Conservation (phyloP, 2,113 vertebrate genomes). For the Amblyornis subalaris region DNA sequence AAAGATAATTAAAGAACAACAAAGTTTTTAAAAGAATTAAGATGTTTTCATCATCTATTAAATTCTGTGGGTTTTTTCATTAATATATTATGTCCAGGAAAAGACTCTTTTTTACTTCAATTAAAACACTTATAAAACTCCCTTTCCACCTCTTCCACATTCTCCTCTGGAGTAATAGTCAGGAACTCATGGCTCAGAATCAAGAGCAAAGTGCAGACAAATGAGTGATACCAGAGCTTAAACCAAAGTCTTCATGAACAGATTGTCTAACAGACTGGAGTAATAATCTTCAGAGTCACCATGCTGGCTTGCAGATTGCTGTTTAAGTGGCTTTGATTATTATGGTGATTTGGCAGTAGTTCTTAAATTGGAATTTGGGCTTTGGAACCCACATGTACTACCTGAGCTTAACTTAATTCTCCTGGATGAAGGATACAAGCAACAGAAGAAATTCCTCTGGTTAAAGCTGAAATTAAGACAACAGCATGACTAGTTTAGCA, state of each 20-base stretch:
- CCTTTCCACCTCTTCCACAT: neutral
- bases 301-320: conserved; percentile 62
- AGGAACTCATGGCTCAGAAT: conserved; percentile 13
- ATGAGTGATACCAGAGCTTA: conserved; percentile 42
- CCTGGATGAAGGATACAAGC: neutral
- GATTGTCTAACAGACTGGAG: conserved; percentile 64
- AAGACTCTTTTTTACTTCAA: neutral
- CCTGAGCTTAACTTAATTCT: conserved; percentile 31
- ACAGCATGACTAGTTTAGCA: neutral
- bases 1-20: neutral
- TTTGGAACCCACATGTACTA: neutral
- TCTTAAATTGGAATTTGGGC: conserved; percentile 41
- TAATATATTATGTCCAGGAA: neutral
- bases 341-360: conserved; percentile 54
- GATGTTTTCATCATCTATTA: neutral
- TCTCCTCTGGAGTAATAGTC: neutral
- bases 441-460: neutral
- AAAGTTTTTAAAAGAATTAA: neutral
- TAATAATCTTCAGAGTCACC: conserved; percentile 63
- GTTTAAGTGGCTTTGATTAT: conserved; percentile 61
- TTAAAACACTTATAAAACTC: neutral
- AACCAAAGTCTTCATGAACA: conserved; percentile 48
- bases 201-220: conserved; percentile 53
- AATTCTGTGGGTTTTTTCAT: neutral
- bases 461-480: neutral